phyloP scores from a whole-genome alignment of 2,888 invertebrate genomes.

The Drosophila merina region DNA sequence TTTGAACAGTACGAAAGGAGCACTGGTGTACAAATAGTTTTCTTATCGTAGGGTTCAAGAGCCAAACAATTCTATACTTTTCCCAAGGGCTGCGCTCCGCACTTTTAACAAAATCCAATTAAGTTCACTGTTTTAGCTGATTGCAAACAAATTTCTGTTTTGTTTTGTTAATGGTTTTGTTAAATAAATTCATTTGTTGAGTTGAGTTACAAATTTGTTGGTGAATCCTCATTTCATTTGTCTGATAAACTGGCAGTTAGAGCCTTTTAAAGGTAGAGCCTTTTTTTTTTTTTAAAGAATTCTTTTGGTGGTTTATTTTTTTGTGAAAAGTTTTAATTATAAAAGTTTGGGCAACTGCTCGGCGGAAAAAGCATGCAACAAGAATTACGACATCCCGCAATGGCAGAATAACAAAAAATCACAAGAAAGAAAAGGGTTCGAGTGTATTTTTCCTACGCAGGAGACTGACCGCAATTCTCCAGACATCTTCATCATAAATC shows the following conservation, averaged over 20 bases:
- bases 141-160: slow-evolving; percentile 1
- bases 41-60: slow-evolving; percentile 36
- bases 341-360: slow-evolving; percentile 55
- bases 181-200: slow-evolving; percentile 14
- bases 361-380: slow-evolving; percentile 45
- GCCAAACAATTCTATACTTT: too few species aligned
- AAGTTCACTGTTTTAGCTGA: not conserved
- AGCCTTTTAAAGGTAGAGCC: not conserved
- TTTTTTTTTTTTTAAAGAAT: slow-evolving; percentile 6
- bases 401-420: slow-evolving; percentile 20
- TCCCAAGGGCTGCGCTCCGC: not conserved
- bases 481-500: slow-evolving; percentile 50
- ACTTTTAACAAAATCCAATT: not conserved
- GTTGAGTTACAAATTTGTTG: not conserved
- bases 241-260: not conserved
- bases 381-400: slow-evolving; percentile 47
- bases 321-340: slow-evolving; percentile 71
- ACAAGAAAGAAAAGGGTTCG: slow-evolving; percentile 8
- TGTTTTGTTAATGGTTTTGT: slow-evolving; percentile 1
- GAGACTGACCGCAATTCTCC: slow-evolving; percentile 33
- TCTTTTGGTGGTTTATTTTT: slow-evolving; percentile 8
- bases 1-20: slow-evolving; percentile 37
- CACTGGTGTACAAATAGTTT: slow-evolving; percentile 41
- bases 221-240: not conserved
- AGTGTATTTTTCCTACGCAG: slow-evolving; percentile 5